These are phyloP conservation scores for Lasioglossum oenotherae DNA, from an alignment of 2,888 invertebrate species.

Conservation along the genomic window DNA sequence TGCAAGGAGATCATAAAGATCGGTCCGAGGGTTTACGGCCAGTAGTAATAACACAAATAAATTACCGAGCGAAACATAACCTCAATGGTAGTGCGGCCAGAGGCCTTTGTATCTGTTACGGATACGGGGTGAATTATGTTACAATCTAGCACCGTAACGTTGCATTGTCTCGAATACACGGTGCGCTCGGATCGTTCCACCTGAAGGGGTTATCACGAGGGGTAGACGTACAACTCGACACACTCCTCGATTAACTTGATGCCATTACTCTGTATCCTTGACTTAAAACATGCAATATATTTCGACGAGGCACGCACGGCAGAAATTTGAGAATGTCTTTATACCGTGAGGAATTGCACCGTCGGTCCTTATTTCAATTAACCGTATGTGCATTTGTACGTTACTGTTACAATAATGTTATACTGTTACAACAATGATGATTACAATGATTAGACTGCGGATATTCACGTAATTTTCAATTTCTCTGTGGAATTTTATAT, in stretches of 20 bases:
- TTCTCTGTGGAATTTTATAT: too few relatives aligned
- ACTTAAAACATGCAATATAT: background rate
- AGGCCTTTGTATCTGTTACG: slow-evolving; percentile 14
- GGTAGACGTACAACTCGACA: slow-evolving; percentile 8
- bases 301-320: background rate
- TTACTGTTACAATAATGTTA: too few relatives aligned
- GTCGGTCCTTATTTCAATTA: background rate
- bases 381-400: background rate
- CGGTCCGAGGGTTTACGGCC: background rate
- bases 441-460: too few relatives aligned
- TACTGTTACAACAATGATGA: too few relatives aligned
- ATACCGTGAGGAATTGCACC: background rate
- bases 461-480: too few relatives aligned
- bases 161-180: slow-evolving; percentile 13
- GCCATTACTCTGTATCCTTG: background rate
- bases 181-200: slow-evolving; percentile 5
- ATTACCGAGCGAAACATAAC: slow-evolving; percentile 9
- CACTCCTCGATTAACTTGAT: slow-evolving; percentile 12
- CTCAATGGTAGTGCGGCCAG: background rate
- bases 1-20: background rate
- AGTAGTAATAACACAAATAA: slow-evolving; percentile 1
- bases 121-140: slow-evolving; percentile 17
- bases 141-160: background rate
- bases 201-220: background rate
- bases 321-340: background rate